These are phyloP conservation scores for Habroteleia sp. DNA, from an alignment of 2,888 invertebrate genomes.

Conservation along the genomic window DNA sequence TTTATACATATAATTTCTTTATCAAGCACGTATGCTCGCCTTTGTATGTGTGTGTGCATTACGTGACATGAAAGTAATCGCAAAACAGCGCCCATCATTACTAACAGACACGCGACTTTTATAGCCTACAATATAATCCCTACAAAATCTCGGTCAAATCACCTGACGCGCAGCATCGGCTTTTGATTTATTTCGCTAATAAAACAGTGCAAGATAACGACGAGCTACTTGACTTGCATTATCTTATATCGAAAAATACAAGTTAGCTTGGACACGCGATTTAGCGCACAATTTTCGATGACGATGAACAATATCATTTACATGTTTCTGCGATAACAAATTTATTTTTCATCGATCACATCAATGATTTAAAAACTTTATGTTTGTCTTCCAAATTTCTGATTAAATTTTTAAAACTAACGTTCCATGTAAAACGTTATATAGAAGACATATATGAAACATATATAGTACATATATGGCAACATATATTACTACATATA, in stretches of 20 bases:
- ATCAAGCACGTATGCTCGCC: neutral
- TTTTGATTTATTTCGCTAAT: slow-evolving; percentile 47
- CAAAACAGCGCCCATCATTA: slow-evolving; percentile 47
- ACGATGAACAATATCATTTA: too few species aligned
- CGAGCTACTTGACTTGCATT: slow-evolving; percentile 13
- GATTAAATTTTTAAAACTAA: too few species aligned
- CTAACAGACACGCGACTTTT: slow-evolving; percentile 65
- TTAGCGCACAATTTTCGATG: too few species aligned
- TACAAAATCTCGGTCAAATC: slow-evolving; percentile 27
- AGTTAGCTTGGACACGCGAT: slow-evolving; percentile 13
- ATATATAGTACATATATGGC: too few species aligned
- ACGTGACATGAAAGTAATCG: slow-evolving; percentile 49
- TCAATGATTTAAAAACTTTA: too few species aligned
- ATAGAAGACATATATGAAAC: too few species aligned
- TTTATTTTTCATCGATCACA: too few species aligned
- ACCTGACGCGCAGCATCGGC: slow-evolving; percentile 34
- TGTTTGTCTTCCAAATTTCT: too few species aligned
- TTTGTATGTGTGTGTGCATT: slow-evolving; percentile 31
- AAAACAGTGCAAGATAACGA: slow-evolving; percentile 22
- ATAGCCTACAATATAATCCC: slow-evolving; percentile 27
- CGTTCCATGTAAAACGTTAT: too few species aligned
- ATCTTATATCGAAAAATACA: slow-evolving; percentile 13
- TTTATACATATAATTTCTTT: slow-evolving; percentile 17
- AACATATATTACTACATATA: too few species aligned
- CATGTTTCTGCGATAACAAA: too few species aligned